Evolutionary conservation across 2,888 invertebrate species (phyloP).

Genomic region (Acleris cristana): DNA sequence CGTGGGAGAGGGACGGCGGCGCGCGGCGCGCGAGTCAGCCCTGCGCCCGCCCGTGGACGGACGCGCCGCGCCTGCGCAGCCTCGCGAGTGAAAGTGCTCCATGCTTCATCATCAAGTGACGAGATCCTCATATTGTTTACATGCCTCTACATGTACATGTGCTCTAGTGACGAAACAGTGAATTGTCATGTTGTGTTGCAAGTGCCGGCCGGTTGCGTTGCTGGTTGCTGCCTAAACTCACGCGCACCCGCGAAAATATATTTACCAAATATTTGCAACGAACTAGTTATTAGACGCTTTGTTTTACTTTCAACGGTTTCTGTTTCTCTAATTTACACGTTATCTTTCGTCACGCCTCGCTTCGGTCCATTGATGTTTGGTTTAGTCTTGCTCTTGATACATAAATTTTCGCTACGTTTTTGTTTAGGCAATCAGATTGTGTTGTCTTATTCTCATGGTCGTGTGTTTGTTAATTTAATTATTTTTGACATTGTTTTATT

Average conservation of each 20-base stretch:
- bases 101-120: conserved; percentile 43
- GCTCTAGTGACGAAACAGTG: conserved; percentile 36
- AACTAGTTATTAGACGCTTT: conserved; percentile 27
- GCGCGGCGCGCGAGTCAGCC: conserved; percentile 68
- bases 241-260: conserved; percentile 46
- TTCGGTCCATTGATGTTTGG: conserved; percentile 57
- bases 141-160: conserved; percentile 26
- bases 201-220: conserved; percentile 50
- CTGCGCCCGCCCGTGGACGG: conserved; percentile 68
- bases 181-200: conserved; percentile 48
- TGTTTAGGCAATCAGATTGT: background rate
- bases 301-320: conserved; percentile 59
- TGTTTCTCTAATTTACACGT: conserved; percentile 59
- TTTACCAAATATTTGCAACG: conserved; percentile 38
- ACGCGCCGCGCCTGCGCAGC: conserved; percentile 56
- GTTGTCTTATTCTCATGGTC: conserved; percentile 6
- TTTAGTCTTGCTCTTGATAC: conserved; percentile 49
- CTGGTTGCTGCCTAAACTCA: conserved; percentile 28
- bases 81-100: conserved; percentile 69
- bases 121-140: conserved; percentile 33
- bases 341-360: conserved; percentile 65
- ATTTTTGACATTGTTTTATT: conserved; percentile 15
- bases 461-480: conserved; percentile 27
- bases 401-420: conserved; percentile 43
- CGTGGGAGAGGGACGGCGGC: conserved; percentile 64